Base-by-base conservation (phyloP, 2,113 vertebrate genomes). In the Amblyornis subalaris region DNA sequence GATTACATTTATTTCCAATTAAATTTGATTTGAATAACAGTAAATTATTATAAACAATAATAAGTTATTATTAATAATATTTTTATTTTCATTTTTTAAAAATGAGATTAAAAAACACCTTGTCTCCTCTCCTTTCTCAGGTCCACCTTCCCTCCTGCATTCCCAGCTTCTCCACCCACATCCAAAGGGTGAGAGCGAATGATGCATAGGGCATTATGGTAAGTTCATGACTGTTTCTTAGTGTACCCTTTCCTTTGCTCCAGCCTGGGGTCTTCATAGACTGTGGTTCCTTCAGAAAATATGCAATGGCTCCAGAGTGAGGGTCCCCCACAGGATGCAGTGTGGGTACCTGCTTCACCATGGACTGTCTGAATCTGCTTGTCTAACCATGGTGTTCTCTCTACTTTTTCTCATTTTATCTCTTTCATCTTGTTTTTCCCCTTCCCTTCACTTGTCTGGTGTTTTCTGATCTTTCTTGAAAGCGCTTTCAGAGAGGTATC, bases 191-290 rank as follows among this genome's bases (percentile, higher is more conserved):
- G 18, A 21, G 2, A 9, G 12, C 0, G 5, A 57, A 53, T 3
- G 3, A 8, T 4, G 2, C 44, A 54, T 13, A 31, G 5, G 38
- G 12, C 7, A 47, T 51, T 67, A 55, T 16, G 5, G 7, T 12
- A 36, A 42, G 3, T 17, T 18, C 0, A 0, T n/a, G 13, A 33
- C 2, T 2, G 0, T 58, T 62, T 58, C 20, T 42, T 22, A 58
- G 6, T 18, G 8, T 21, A 38, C 0, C 2, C 1, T 35, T 67
- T 42, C 10, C 3, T 50, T 20, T 4, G 0, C 4, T 65, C 9
- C 7, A 35, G 20, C 10, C 26, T 14, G 4, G 12, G 20, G 2
- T 58, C 14, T 74, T 65, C 22, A 42, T 0, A 8, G 17, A 20
- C 15, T 51, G 15, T 14, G 35, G 10, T 33, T 78, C 5, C 12